phyloP scores from a whole-genome alignment of 2,888 invertebrate species.

The Junonia oenone region DNA sequence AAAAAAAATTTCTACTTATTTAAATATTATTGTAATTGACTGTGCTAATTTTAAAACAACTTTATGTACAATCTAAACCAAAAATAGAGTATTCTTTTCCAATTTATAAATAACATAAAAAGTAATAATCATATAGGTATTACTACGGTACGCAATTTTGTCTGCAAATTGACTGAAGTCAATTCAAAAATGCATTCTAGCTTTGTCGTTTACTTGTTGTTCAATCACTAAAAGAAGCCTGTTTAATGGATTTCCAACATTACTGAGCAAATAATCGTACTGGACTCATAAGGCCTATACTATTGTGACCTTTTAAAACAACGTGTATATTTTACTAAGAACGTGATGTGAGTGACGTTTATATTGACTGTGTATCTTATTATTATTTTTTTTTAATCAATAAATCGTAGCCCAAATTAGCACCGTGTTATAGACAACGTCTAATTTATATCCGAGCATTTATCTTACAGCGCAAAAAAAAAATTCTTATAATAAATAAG shows the following conservation, averaged over 20 bases:
- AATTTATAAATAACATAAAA: constrained; percentile 16
- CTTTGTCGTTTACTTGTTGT: constrained; percentile 62
- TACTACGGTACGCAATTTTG: constrained; percentile 51
- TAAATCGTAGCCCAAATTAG: constrained; percentile 11
- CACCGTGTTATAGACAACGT: constrained; percentile 5
- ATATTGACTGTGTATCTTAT: background rate
- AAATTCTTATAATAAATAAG: constrained; percentile 12
- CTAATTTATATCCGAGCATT: constrained; percentile 11
- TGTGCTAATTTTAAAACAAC: no score
- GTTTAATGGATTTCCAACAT: constrained; percentile 79
- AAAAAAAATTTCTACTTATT: no score
- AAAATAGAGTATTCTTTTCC: constrained; percentile 7
- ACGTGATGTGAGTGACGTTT: background rate
- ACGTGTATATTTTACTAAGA: background rate
- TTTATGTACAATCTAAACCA: background rate
- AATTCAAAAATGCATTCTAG: constrained; percentile 70
- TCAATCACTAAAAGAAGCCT: constrained; percentile 77
- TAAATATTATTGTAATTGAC: no score
- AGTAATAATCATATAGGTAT: constrained; percentile 20
- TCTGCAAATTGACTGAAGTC: constrained; percentile 63
- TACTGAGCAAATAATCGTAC: constrained; percentile 77
- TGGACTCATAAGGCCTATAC: constrained; percentile 54
- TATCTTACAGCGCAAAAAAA: constrained; percentile 12
- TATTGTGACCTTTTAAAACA: constrained; percentile 34
- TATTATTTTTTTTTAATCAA: constrained; percentile 10